A percentile compares a stretch with the other conserved stretches of the same genome.
phyloP scores from a whole-genome alignment of 2,888 invertebrate species.

The Polia nebulosa region DNA sequence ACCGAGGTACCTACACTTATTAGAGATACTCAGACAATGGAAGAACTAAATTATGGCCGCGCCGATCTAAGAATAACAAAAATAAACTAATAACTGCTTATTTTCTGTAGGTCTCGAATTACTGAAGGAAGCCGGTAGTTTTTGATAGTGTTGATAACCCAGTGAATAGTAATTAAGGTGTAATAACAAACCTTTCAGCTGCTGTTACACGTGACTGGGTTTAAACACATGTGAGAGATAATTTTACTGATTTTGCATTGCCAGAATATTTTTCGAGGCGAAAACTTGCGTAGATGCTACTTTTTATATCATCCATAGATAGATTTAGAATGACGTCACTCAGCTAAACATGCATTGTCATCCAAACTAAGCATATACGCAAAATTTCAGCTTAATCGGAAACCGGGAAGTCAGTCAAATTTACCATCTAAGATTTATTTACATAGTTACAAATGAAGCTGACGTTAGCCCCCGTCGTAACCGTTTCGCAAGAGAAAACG shows the following conservation, averaged over 20 bases:
- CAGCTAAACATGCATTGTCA: too few species aligned
- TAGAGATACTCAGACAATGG: slow-evolving; percentile 44
- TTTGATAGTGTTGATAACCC: neutral
- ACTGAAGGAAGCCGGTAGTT: slow-evolving; percentile 21
- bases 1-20: slow-evolving; percentile 30
- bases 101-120: slow-evolving; percentile 13
- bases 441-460: too few species aligned
- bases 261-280: too few species aligned
- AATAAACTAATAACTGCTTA: slow-evolving; percentile 22
- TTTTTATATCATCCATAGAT: neutral
- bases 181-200: neutral
- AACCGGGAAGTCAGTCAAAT: too few species aligned
- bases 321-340: too few species aligned
- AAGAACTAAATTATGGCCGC: slow-evolving; percentile 25
- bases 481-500: slow-evolving; percentile 23
- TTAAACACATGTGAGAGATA: neutral
- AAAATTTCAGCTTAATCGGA: too few species aligned
- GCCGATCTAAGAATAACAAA: slow-evolving; percentile 16
- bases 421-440: too few species aligned
- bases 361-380: too few species aligned
- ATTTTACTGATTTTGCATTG: neutral
- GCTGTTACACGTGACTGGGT: slow-evolving; percentile 5
- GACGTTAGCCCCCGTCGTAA: too few species aligned
- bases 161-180: neutral
- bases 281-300: neutral